Conservation (phyloP, 2,113 vertebrate species). For the Vidua chalybeata region DNA sequence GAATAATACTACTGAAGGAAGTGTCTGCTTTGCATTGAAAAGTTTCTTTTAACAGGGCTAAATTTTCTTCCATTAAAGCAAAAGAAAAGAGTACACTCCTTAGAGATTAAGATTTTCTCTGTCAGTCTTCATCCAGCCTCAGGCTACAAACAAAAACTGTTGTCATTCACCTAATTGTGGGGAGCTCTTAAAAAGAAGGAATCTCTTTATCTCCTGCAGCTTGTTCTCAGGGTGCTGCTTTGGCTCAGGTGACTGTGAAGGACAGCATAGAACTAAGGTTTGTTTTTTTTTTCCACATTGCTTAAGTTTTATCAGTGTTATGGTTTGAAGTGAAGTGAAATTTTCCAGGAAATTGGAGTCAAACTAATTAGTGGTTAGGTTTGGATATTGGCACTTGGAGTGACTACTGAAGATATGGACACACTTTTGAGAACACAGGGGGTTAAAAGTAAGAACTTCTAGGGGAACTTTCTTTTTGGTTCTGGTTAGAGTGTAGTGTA, state of each 20-base stretch:
- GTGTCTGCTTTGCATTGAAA: not conserved
- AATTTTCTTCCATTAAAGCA: not conserved
- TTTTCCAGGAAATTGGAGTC: too few species aligned
- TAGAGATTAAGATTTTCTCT: not conserved
- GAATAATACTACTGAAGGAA: not conserved
- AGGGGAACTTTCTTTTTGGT: too few species aligned
- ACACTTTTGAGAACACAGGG: too few species aligned
- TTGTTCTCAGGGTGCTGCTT: not conserved
- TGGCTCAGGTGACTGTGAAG: not conserved
- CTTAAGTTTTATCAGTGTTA: not conserved
- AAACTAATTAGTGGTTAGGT: too few species aligned
- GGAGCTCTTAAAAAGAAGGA: not conserved
- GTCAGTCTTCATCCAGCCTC: not conserved
- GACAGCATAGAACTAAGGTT: accelerated
- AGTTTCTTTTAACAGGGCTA: not conserved
- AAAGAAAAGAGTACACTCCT: not conserved
- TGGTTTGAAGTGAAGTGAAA: too few species aligned
- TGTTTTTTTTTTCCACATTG: accelerated
- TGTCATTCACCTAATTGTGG: not conserved
- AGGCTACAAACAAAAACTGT: not conserved
- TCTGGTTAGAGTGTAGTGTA: too few species aligned
- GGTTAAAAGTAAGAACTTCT: too few species aligned
- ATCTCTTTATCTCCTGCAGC: not conserved
- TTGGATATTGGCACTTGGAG: too few species aligned
- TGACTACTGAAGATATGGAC: too few species aligned